phyloP scores from a whole-genome alignment of 1,140 invertebrate species.

The Cyrtorhinus lividipennis region DNA sequence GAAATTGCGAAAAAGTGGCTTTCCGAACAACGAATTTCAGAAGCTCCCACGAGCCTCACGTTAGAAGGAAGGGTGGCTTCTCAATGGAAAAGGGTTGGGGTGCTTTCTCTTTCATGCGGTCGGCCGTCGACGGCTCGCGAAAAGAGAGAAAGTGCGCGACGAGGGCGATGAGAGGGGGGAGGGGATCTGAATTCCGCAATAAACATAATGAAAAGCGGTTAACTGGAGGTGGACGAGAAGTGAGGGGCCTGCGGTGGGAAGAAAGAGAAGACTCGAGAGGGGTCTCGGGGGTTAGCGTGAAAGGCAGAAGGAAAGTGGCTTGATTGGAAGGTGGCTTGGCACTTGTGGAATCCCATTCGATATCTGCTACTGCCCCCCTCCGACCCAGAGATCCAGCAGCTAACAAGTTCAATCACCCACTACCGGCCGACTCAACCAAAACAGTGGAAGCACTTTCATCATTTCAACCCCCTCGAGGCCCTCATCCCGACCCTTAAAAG shows the following conservation, averaged over 20 bases:
- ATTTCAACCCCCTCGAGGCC: not conserved
- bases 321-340: slow-evolving; percentile 4
- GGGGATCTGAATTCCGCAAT: not conserved
- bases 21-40: no score
- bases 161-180: not conserved
- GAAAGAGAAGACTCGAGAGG: no score
- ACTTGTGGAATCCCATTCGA: slow-evolving; percentile 6
- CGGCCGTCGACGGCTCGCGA: no score
- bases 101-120: not conserved
- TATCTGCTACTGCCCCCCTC: not conserved
- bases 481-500: not conserved
- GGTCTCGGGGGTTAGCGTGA: not conserved
- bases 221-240: not conserved
- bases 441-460: not conserved
- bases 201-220: not conserved
- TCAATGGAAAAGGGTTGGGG: no score
- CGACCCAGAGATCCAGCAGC: not conserved
- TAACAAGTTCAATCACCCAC: not conserved
- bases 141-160: not conserved
- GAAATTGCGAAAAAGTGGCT: no score
- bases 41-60: no score
- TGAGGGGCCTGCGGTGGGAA: no score
- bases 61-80: no score
- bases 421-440: not conserved
- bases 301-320: not conserved